phyloP scores from a whole-genome alignment of 2,797 vertebrate species.

The Hemibagrus guttatus region DNA sequence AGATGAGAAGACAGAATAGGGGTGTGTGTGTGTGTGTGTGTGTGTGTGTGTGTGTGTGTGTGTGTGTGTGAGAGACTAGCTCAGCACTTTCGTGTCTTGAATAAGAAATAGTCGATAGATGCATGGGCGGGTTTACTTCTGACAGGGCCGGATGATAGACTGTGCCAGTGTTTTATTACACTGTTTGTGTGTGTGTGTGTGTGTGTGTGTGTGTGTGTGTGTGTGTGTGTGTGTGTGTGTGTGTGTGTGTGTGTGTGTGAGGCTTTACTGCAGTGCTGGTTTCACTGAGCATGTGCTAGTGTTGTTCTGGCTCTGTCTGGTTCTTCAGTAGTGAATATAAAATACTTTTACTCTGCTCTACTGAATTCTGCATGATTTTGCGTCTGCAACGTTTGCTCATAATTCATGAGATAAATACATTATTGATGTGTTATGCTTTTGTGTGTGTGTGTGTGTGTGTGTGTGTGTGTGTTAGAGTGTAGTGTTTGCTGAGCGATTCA shows the following conservation, averaged over 20 bases:
- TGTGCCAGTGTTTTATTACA: not conserved
- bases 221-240: constrained; percentile 21
- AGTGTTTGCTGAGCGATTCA: not conserved
- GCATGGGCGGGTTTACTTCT: constrained; percentile 17
- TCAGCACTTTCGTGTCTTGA: constrained; percentile 24
- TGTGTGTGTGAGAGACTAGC: not conserved
- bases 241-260: constrained; percentile 12
- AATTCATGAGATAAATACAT: not conserved
- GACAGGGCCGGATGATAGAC: not conserved
- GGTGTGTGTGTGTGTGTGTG: not conserved
- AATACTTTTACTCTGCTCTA: not conserved
- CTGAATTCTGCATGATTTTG: not conserved
- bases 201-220: constrained; percentile 10
- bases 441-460: not conserved
- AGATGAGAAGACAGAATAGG: not conserved
- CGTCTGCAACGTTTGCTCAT: not conserved
- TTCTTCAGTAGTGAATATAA: not conserved
- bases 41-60: not conserved
- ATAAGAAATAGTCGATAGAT: constrained; percentile 17
- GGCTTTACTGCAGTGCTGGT: constrained; percentile 44
- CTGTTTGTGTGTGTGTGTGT: not conserved
- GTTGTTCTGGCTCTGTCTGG: constrained; percentile 6
- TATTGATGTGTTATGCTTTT: not conserved
- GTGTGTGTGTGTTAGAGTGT: not conserved
- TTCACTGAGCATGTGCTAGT: constrained; percentile 18